Percentiles rank a stretch among this genome's conserved stretches.
phyloP scores from a whole-genome alignment of 2,797 vertebrate genomes.

The Taenioides sp. region DNA sequence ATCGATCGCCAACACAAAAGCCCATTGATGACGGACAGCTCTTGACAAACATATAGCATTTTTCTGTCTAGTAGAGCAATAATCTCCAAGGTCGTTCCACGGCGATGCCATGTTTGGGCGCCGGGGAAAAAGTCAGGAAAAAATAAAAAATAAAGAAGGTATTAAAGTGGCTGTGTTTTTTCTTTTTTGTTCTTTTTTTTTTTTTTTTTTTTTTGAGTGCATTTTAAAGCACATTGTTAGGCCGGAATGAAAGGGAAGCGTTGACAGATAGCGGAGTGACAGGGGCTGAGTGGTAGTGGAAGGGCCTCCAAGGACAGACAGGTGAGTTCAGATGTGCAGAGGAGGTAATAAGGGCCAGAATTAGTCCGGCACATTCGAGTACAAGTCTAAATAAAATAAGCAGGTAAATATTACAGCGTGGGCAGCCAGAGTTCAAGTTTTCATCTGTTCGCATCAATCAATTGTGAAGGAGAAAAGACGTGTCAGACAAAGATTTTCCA shows the following conservation, averaged over 20 bases:
- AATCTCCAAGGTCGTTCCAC: slow-evolving; percentile 74
- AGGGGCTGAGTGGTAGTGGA: slow-evolving; percentile 52
- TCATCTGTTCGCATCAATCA: not conserved
- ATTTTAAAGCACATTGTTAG: slow-evolving; percentile 70
- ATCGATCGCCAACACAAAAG: slow-evolving; percentile 79
- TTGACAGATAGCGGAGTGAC: slow-evolving; percentile 54
- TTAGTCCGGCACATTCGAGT: slow-evolving; percentile 27
- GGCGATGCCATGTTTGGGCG: slow-evolving; percentile 10
- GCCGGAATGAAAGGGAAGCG: slow-evolving; percentile 47
- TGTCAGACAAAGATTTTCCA: not conserved
- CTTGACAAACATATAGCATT: slow-evolving; percentile 78
- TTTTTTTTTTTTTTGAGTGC: slow-evolving; percentile 14
- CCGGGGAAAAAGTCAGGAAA: not conserved
- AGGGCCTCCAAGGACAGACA: slow-evolving; percentile 51
- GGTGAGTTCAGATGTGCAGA: no score
- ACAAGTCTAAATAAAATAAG: slow-evolving; percentile 17
- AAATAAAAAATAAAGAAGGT: not conserved
- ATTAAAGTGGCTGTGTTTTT: slow-evolving; percentile 30
- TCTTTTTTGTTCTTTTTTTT: not conserved
- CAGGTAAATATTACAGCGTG: slow-evolving; percentile 32
- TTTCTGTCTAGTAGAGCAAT: slow-evolving; percentile 79
- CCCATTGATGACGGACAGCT: slow-evolving; percentile 78
- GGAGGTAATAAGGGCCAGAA: slow-evolving; percentile 35
- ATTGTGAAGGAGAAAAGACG: not conserved
- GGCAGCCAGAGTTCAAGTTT: not conserved